These are phyloP conservation scores for Pectinophora gossypiella DNA, from an alignment of 1,140 invertebrate species.

Conservation along the genomic window DNA sequence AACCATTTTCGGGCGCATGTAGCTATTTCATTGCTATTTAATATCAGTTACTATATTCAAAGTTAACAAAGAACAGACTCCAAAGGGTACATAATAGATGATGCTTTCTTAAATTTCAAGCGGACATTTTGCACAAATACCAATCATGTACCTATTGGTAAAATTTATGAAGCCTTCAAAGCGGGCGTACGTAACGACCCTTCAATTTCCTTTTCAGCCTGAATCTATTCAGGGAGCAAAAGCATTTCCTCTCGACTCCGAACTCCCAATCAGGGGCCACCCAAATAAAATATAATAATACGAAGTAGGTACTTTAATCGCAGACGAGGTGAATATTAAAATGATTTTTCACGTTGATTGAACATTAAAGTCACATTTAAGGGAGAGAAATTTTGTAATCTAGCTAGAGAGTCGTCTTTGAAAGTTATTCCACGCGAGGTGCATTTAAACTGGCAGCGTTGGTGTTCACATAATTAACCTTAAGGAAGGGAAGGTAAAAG, in stretches of 20 bases:
- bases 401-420: background rate
- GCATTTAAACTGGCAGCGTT: background rate
- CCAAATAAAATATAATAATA: slow-evolving; percentile 52
- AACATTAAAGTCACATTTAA: slow-evolving; percentile 5
- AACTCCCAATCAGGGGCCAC: slow-evolving; percentile 48
- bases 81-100: background rate
- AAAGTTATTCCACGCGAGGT: background rate
- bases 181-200: slow-evolving; percentile 46
- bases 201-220: slow-evolving; percentile 57
- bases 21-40: background rate
- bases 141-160: slow-evolving; percentile 43
- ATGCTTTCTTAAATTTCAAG: background rate
- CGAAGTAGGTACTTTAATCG: slow-evolving; percentile 40
- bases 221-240: slow-evolving; percentile 49
- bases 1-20: slow-evolving; percentile 9
- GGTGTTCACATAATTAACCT: slow-evolving; percentile 20
- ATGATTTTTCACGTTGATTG: slow-evolving; percentile 22
- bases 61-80: background rate
- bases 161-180: slow-evolving; percentile 46
- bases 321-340: slow-evolving; percentile 54
- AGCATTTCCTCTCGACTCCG: slow-evolving; percentile 44
- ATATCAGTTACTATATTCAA: background rate
- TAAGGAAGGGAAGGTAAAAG: slow-evolving; percentile 12
- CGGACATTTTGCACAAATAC: slow-evolving; percentile 35
- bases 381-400: background rate